Evolutionary conservation across 2,888 invertebrate species (phyloP), one percentile per base, ranked within the genome.

Genomic region (Hydroisotoma schaefferi): DNA sequence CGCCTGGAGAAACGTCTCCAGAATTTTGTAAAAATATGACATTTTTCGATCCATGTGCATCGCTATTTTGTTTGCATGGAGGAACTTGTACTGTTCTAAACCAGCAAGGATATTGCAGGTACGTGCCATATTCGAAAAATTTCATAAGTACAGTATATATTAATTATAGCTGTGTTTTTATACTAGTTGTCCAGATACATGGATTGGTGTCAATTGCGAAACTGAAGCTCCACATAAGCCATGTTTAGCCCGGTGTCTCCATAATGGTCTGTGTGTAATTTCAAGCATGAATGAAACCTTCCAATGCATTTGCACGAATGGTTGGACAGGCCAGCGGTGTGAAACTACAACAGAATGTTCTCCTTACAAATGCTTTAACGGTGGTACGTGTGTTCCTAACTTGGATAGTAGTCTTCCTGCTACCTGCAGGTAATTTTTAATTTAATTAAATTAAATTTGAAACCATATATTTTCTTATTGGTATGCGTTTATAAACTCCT

Each of bases 211-310:
- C 26, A 78, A 79, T 54, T 85, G 85, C 73, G 81, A 81, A 68
- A 78, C 79, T 63, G 82, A 82, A 74, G 80, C 85, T 59, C 82
- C 43, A 57, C 65, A 10, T 77, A 78, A 37, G 78, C 66, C 66
- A 4, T 66, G 66, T 29, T 22, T 28, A 20, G 33, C 57, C 2
- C 59, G 77, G 61, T 85, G 85, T 71, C 75, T 78, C 64, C 82
- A 85, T 68, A 80, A 78, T 49, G 85, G 83, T 0, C 77, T 83
- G 57, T 88, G 88, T 74, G 76, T 80, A 25, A 76, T 83, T 62
- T 79, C 70, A 12, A 59, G 81, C 61, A 75, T 76, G 74, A 79
- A 77, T 54, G 75, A 76, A 2, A 74, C 78, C 57, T 81, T 83
- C 0, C 76, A 76, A 23, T 85, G 85, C 75, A 76, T 77, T 65